These are phyloP conservation scores for Maconellicoccus hirsutus DNA, from an alignment of 1,140 invertebrate species.

Conservation along the genomic window DNA sequence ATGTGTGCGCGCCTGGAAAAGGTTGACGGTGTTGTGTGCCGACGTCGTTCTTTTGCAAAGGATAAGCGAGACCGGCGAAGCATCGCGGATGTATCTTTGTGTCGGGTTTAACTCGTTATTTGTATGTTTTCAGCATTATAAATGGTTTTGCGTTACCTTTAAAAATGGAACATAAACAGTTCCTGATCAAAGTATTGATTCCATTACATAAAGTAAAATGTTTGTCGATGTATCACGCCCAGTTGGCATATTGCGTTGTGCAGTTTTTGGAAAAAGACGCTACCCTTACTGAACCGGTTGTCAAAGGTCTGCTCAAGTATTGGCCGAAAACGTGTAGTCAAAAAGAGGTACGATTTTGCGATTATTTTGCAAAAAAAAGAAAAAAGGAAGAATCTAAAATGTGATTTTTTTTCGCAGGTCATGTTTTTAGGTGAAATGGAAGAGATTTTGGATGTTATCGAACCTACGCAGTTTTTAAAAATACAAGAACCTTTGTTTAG, in stretches of 20 bases:
- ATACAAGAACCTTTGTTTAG: slow-evolving; percentile 94
- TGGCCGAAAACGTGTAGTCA: slow-evolving; percentile 99
- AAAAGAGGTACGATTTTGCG: slow-evolving; percentile 55
- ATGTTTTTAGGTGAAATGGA: slow-evolving; percentile 98
- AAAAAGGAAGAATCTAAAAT: too few relatives aligned
- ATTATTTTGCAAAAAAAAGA: too few relatives aligned
- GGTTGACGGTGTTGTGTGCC: too few relatives aligned
- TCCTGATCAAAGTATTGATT: slow-evolving; percentile 94
- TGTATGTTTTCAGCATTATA: slow-evolving; percentile 67
- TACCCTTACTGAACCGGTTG: slow-evolving; percentile 88
- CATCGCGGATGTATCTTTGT: not conserved
- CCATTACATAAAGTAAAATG: slow-evolving; percentile 85
- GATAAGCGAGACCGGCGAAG: too few relatives aligned
- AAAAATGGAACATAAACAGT: slow-evolving; percentile 95
- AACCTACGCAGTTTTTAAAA: slow-evolving; percentile 95
- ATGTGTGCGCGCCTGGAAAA: too few relatives aligned
- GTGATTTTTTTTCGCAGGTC: slow-evolving; percentile 41
- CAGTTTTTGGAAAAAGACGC: slow-evolving; percentile 99
- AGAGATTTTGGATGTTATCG: slow-evolving; percentile 97
- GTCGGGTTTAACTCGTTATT: not conserved
- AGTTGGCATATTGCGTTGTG: slow-evolving; percentile 98
- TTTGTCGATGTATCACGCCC: slow-evolving; percentile 86
- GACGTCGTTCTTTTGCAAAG: too few relatives aligned
- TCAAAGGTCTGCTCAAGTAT: slow-evolving; percentile 91
- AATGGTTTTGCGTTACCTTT: slow-evolving; percentile 96